Percentiles rank a stretch among this genome's conserved stretches.
Evolutionary conservation across 2,888 invertebrate genomes (phyloP).

Genomic region (Caenorhabditis becei): DNA sequence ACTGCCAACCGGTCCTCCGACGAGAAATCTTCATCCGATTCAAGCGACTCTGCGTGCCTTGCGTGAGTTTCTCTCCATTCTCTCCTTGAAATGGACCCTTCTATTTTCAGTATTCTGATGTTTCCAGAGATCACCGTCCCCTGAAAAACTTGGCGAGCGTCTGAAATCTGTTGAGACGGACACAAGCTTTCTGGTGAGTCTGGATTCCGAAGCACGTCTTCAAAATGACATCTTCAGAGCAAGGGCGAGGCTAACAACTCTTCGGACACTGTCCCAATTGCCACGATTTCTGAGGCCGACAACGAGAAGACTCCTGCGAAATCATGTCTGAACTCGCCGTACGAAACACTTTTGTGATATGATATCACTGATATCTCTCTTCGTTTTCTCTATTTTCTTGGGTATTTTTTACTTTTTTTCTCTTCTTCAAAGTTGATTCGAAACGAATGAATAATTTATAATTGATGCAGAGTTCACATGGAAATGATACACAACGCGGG

Average conservation of each 20-base stretch:
- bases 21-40: constrained; percentile 65
- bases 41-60: constrained; percentile 40
- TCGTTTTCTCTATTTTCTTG: not conserved
- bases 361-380: not conserved
- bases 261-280: constrained; percentile 22
- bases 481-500: not conserved
- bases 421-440: too few relatives aligned
- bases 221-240: constrained; percentile 15
- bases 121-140: constrained; percentile 45
- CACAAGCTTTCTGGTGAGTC: constrained; percentile 50
- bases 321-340: constrained; percentile 23
- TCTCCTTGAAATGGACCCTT: not conserved
- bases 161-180: constrained; percentile 60
- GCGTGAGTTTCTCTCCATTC: constrained; percentile 17
- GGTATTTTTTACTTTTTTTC: constrained; percentile 5
- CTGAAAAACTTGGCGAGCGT: constrained; percentile 54
- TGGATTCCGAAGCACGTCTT: not conserved
- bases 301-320: constrained; percentile 22
- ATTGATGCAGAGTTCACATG: not conserved
- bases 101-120: constrained; percentile 31
- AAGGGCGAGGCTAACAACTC: constrained; percentile 21
- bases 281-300: constrained; percentile 30
- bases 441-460: constrained; percentile 18
- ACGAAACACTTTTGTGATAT: constrained; percentile 56
- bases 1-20: constrained; percentile 72